Percentiles rank a stretch among this genome's conserved stretches.
phyloP scores from a whole-genome alignment of 2,113 vertebrate species.

The Pagrus major region DNA sequence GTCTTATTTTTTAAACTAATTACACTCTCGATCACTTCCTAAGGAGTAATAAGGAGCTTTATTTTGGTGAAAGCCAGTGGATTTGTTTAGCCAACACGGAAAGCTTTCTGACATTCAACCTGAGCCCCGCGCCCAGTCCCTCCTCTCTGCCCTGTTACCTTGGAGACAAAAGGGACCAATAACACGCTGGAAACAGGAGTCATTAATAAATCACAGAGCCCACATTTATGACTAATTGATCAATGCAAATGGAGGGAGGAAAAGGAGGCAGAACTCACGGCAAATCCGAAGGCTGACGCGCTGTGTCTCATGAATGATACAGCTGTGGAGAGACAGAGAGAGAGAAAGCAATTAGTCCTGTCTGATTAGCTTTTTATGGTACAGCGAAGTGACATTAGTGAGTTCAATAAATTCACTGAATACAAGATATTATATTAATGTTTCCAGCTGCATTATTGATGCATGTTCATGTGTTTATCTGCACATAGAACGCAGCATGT shows the following conservation, averaged over 20 bases:
- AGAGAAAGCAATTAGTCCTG: conserved; percentile 20
- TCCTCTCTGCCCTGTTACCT: conserved; percentile 70
- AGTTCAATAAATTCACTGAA: background rate
- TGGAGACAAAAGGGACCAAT: conserved; percentile 76
- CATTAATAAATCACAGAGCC: conserved; percentile 68
- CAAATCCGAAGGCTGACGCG: conserved; percentile 98
- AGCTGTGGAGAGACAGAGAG: conserved; percentile 82
- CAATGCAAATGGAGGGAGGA: conserved; percentile 47
- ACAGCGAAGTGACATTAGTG: background rate
- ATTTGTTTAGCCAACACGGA: conserved; percentile 14
- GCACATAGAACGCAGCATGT: background rate
- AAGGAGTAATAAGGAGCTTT: background rate
- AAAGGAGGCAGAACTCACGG: conserved; percentile 89
- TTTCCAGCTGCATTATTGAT: background rate
- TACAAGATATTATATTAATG: background rate
- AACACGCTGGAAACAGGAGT: conserved; percentile 22
- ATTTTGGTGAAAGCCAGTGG: conserved; percentile 1
- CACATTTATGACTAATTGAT: conserved; percentile 72
- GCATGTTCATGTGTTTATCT: background rate
- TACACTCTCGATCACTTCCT: conserved; percentile 17
- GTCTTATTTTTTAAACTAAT: conserved; percentile 1
- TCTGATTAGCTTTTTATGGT: background rate
- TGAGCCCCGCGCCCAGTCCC: background rate
- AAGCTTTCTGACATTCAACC: conserved; percentile 35
- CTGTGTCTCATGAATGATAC: conserved; percentile 99